Percentiles rank a stretch among this genome's conserved stretches.
Evolutionary conservation across 2,797 vertebrate species (phyloP).

Genomic region (Oceanodroma leucorhoa): DNA sequence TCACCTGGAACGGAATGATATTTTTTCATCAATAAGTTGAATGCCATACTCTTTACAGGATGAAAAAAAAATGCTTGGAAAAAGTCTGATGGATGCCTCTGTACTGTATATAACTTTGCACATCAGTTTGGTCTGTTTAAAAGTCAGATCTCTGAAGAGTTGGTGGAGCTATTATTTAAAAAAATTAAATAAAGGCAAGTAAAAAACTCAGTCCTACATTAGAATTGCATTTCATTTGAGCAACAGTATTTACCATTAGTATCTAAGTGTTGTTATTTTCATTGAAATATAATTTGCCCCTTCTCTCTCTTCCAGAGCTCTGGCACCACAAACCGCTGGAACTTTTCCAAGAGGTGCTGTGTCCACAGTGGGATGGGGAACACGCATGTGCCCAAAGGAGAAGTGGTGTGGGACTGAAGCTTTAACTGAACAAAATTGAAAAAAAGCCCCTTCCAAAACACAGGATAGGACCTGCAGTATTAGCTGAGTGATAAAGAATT

Average conservation of each 20-base stretch:
- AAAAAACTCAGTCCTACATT: not conserved
- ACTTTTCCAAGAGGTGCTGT: not conserved
- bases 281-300: not conserved
- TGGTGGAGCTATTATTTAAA: not conserved
- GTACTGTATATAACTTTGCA: not conserved
- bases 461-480: slow-evolving; percentile 5
- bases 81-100: not conserved
- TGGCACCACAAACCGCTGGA: not conserved
- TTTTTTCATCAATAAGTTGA: not conserved
- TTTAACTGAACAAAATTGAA: not conserved
- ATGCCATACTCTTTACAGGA: not conserved
- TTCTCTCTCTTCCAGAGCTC: not conserved
- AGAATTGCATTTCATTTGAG: not conserved
- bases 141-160: not conserved
- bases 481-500: slow-evolving; percentile 57
- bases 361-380: not conserved
- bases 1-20: not conserved
- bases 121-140: not conserved
- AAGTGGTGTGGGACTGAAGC: not conserved
- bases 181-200: not conserved
- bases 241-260: not conserved
- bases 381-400: not conserved
- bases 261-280: not conserved
- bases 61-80: not conserved
- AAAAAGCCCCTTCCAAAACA: not conserved